These are phyloP conservation scores for Melanocharis versteri DNA, from an alignment of 2,113 vertebrate genomes.

Conservation along the genomic window DNA sequence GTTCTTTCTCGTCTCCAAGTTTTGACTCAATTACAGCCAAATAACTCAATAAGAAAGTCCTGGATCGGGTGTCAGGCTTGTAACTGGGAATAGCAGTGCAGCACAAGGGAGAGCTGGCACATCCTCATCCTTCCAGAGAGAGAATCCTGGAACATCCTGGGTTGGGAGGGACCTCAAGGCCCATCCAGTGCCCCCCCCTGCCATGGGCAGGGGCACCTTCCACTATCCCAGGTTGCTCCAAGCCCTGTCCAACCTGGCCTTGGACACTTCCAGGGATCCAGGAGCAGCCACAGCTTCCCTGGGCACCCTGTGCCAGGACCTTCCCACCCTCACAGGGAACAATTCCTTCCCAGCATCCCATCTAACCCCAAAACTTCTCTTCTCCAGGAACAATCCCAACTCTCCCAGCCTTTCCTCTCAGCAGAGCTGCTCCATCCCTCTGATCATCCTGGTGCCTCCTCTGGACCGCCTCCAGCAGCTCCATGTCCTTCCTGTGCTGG, in stretches of 20 bases:
- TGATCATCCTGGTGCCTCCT: not conserved
- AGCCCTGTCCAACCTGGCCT: rapidly evolving
- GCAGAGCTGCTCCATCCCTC: not conserved
- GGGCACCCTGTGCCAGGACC: not conserved
- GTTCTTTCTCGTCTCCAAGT: not conserved
- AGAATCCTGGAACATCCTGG: too few species aligned
- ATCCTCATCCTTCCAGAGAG: not conserved
- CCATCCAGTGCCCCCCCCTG: not conserved
- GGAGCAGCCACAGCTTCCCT: not conserved
- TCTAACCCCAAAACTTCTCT: rapidly evolving
- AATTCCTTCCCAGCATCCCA: not conserved
- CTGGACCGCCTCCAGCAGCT: not conserved
- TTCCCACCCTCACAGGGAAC: rapidly evolving
- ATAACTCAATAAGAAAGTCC: not conserved
- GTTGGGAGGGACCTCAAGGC: not conserved
- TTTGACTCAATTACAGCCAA: not conserved
- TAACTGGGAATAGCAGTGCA: not conserved
- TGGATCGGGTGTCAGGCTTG: not conserved
- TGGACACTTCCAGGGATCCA: not conserved
- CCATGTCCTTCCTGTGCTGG: rapidly evolving
- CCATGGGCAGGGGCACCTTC: not conserved
- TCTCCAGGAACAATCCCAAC: not conserved
- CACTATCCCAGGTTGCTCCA: rapidly evolving
- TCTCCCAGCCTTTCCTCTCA: not conserved
- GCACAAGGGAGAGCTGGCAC: not conserved